Evolutionary conservation across 2,888 invertebrate species (phyloP), one percentile per base, ranked within the genome.

Genomic region (Beris morrisii): DNA sequence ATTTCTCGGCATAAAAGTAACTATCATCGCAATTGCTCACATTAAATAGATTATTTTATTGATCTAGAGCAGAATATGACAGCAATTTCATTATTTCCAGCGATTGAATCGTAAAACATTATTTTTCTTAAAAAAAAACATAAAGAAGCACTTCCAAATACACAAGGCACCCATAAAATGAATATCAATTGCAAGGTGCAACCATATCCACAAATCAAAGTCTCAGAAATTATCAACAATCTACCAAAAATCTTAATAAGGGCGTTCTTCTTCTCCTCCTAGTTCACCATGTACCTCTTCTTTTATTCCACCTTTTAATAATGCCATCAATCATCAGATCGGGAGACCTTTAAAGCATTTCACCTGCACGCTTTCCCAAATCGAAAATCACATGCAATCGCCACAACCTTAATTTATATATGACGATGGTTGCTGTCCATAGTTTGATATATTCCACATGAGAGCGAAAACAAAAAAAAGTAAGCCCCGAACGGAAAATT

Each of bases 341-440:
- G 32, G 48, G 31, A 31, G 48, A 44, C 50, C 9, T 46, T n/a
- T 32, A 38, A 61, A 50, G 38, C 6, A 61, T 61, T 45, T 50
- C 61, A 61, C 61, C 61, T 61, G 61, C 61, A 50, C 61, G 38
- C n/a, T n/a, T 22, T 43, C 22, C 32, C 30, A 38, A n/a, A 61
- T 52, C 38, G 38, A 13, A 61, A 61, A 61, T 61, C 61, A 61
- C 61, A 61, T 61, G 61, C 61, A 61, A 52, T 59, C 58, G 58
- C 30, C 22, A 46, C 30, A 15, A 43, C 52, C 52, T 38, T 50
- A 61, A 50, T 61, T 61, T 61, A 61, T 52, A 50, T 7, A 32
- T 52, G 6, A 50, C 32, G 61, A 32, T 50, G n/a, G 32, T 52
- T 50, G 43, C 38, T 61, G 61, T 43, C 50, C 15, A 61, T 50